A percentile compares a stretch with the other conserved stretches of the same genome.
These are phyloP conservation scores for Ormyrus pomaceus DNA, from an alignment of 2,888 invertebrate genomes.

Conservation along the genomic window DNA sequence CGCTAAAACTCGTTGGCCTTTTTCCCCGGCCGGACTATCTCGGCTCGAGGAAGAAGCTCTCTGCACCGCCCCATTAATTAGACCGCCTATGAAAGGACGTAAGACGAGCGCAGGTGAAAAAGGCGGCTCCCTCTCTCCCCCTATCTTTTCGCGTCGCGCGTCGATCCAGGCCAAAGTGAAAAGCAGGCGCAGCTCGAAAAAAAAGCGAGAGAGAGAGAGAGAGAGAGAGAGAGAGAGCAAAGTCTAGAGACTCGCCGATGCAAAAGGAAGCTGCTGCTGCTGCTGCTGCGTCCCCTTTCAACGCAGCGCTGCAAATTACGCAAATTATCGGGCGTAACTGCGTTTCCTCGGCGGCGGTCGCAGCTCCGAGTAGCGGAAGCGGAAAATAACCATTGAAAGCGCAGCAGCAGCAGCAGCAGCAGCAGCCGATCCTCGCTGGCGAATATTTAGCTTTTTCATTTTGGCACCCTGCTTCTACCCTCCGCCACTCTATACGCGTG, in stretches of 20 bases:
- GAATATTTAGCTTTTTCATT: conserved; percentile 49
- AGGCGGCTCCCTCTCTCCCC: not conserved
- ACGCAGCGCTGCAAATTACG: conserved; percentile 58
- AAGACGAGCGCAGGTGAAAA: conserved; percentile 36
- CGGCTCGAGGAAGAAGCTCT: conserved; percentile 18
- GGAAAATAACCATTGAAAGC: conserved; percentile 45
- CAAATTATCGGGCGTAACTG: conserved; percentile 59
- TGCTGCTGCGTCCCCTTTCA: conserved; percentile 1
- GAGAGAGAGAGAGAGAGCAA: not conserved
- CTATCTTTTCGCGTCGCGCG: not conserved
- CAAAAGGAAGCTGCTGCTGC: not conserved
- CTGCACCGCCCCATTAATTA: conserved; percentile 44
- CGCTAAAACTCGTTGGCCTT: conserved; percentile 20
- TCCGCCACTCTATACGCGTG: not conserved
- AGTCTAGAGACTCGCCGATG: not conserved
- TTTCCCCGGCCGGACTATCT: not conserved
- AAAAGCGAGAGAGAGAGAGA: not conserved
- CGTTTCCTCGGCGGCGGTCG: conserved; percentile 39
- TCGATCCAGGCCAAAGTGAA: conserved; percentile 19
- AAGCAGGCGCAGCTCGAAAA: not conserved
- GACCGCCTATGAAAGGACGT: conserved; percentile 35
- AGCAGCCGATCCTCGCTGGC: not conserved
- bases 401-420: too few species aligned
- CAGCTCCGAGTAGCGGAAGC: not conserved
- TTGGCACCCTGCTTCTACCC: not conserved